These are phyloP conservation scores for Brevimyrus niger DNA, from an alignment of 2,113 vertebrate species.

Conservation along the genomic window DNA sequence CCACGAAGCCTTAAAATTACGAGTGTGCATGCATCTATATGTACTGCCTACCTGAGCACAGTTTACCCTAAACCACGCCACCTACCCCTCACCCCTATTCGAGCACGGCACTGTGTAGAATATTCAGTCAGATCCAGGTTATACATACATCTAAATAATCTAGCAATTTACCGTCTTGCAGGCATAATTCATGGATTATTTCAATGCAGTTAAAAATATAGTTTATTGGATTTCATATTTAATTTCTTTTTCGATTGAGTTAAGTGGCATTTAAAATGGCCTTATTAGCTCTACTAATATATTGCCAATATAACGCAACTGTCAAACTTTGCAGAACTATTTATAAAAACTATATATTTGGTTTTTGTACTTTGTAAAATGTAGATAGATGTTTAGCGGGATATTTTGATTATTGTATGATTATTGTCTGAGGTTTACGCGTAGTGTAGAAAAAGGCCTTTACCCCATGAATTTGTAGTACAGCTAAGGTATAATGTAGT, in stretches of 20 bases:
- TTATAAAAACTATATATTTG: neutral
- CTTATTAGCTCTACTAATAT: neutral
- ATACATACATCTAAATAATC: neutral
- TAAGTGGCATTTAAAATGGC: neutral
- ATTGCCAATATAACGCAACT: neutral
- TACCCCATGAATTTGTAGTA: neutral
- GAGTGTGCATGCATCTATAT: neutral
- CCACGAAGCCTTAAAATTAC: neutral
- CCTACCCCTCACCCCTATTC: neutral
- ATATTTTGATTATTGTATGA: neutral
- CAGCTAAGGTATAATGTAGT: neutral
- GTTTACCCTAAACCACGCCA: neutral
- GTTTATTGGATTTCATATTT: neutral
- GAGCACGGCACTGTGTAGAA: neutral
- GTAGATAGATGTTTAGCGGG: neutral
- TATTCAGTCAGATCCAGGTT: neutral
- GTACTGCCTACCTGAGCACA: neutral
- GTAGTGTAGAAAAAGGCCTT: neutral
- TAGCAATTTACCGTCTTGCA: neutral
- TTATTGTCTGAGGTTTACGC: neutral
- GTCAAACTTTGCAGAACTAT: neutral
- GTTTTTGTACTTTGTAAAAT: neutral
- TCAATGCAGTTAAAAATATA: neutral
- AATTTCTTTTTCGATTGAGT: neutral
- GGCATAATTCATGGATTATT: neutral